phyloP scores from a whole-genome alignment of 2,113 vertebrate genomes.

The Cathartes aura region DNA sequence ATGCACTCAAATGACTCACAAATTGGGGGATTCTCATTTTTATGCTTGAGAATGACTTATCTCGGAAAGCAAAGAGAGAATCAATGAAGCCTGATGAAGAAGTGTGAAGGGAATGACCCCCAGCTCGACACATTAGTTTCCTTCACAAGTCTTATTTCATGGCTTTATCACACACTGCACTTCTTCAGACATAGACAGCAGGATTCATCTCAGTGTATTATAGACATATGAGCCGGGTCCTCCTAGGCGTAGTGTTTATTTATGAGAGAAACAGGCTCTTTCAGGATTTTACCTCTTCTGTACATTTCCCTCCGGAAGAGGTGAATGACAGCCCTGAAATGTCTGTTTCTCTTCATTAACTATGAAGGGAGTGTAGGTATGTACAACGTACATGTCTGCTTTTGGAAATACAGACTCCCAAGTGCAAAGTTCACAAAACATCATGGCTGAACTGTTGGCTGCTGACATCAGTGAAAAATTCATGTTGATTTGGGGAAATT shows the following conservation, averaged over 20 bases:
- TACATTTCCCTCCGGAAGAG: neutral
- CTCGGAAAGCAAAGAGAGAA: neutral
- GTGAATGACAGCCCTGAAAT: neutral
- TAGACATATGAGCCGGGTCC: neutral
- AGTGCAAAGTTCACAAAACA: neutral
- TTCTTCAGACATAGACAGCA: neutral
- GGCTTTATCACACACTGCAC: neutral
- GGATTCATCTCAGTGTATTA: neutral
- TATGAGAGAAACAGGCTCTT: neutral
- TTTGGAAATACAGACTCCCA: neutral
- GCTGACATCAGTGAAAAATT: neutral
- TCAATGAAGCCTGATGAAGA: neutral
- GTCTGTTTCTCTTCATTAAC: neutral
- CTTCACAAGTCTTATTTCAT: neutral
- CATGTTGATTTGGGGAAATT: neutral
- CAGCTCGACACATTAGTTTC: neutral
- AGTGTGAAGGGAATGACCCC: neutral
- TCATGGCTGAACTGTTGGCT: neutral
- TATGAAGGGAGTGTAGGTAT: neutral
- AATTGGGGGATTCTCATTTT: neutral
- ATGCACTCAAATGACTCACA: neutral
- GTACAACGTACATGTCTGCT: rapidly evolving
- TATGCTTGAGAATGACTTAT: neutral
- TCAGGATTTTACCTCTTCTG: neutral
- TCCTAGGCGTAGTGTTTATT: neutral